Conservation (phyloP, 2,797 vertebrate species). For the Emydoidea blandingii region DNA sequence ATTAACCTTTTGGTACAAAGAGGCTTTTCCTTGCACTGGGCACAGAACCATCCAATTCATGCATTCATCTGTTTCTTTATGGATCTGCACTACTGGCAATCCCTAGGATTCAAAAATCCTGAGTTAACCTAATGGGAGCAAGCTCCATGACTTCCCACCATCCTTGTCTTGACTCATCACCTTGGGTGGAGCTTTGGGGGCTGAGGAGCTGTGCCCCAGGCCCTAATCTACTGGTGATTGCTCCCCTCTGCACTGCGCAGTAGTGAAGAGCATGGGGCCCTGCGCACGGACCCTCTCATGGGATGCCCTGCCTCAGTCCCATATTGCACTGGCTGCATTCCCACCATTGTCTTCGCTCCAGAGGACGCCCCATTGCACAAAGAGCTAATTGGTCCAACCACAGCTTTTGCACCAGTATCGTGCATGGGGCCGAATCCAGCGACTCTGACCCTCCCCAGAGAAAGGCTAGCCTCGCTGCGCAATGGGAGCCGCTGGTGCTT, state of each 20-base stretch:
- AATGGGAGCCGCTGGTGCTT: rapidly evolving
- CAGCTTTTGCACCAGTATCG: not conserved
- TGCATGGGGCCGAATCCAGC: not conserved
- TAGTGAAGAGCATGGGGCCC: rapidly evolving
- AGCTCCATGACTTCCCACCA: not conserved
- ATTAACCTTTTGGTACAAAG: not conserved
- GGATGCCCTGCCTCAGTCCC: not conserved
- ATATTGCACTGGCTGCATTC: too few species aligned
- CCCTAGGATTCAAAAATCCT: not conserved
- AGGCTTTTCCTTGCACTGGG: not conserved
- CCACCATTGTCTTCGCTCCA: too few species aligned
- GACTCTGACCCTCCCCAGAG: not conserved
- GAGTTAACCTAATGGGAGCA: not conserved
- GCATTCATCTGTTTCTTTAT: not conserved
- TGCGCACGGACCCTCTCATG: rapidly evolving
- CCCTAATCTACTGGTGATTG: not conserved
- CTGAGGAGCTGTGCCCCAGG: not conserved
- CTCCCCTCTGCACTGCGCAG: rapidly evolving
- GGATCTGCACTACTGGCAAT: not conserved
- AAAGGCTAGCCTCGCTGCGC: not conserved
- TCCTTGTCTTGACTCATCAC: not conserved
- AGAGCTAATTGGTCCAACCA: rapidly evolving
- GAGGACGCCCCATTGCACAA: not conserved
- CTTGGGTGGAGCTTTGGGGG: not conserved
- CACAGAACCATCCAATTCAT: not conserved